phyloP scores from a whole-genome alignment of 2,113 vertebrate genomes.

The Rhizomys pruinosus region DNA sequence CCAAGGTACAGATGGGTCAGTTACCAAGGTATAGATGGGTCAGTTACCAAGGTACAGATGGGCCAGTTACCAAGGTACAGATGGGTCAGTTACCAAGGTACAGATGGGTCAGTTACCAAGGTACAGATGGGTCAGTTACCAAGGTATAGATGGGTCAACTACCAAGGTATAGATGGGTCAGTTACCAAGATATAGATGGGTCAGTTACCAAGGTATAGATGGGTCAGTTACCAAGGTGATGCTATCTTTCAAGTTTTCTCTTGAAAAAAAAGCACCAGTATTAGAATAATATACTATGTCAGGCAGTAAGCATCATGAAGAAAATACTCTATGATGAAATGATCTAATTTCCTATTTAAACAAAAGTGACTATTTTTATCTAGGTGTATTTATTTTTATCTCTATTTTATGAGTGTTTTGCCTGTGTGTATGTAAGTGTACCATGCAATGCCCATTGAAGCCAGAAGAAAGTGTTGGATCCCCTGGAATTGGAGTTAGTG shows the following conservation, averaged over 20 bases:
- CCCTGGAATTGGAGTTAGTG: too few relatives aligned
- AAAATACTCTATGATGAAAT: slow-evolving; percentile 49
- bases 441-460: too few relatives aligned
- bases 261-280: slow-evolving; percentile 42
- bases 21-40: slow-evolving; percentile 31
- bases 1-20: background rate
- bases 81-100: too few relatives aligned
- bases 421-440: too few relatives aligned
- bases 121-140: too few relatives aligned
- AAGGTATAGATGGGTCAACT: background rate
- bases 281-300: background rate
- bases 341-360: slow-evolving; percentile 34
- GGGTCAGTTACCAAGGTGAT: background rate
- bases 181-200: slow-evolving; percentile 13
- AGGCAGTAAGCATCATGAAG: background rate
- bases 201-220: background rate
- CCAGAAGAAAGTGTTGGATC: too few relatives aligned
- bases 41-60: background rate
- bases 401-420: too few relatives aligned
- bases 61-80: slow-evolving; percentile 8
- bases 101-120: slow-evolving; percentile 15
- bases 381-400: too few relatives aligned
- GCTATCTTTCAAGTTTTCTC: slow-evolving; percentile 44
- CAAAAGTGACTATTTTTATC: too few relatives aligned
- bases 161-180: background rate